These are phyloP conservation scores for Merluccius polli DNA, from an alignment of 2,797 vertebrate genomes.

Conservation along the genomic window DNA sequence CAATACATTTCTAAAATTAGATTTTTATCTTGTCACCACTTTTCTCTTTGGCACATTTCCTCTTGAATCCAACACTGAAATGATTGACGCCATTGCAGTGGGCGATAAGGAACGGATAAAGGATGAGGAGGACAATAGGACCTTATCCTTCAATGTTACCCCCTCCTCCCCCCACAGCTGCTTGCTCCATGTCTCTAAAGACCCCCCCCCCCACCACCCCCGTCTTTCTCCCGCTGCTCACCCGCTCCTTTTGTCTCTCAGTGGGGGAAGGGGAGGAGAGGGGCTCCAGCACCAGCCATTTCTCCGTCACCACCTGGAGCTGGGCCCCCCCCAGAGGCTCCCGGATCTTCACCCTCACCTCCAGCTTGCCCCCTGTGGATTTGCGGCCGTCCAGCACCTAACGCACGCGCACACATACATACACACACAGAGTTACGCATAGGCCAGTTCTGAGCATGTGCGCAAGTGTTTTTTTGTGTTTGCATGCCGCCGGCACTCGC, in stretches of 20 bases:
- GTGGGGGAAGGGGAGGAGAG: slow-evolving; percentile 62
- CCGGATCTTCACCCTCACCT: slow-evolving; percentile 82
- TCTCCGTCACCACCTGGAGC: slow-evolving; percentile 79
- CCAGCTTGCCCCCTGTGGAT: slow-evolving; percentile 83
- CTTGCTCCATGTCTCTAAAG: too few species aligned
- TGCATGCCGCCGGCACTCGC: slow-evolving; percentile 48
- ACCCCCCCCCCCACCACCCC: too few species aligned
- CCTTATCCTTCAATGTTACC: background rate
- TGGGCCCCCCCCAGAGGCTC: slow-evolving; percentile 82
- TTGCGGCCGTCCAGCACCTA: slow-evolving; percentile 87
- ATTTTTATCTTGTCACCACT: too few species aligned
- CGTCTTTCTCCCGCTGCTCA: slow-evolving; percentile 33
- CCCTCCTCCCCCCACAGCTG: too few species aligned
- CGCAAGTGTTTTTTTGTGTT: background rate
- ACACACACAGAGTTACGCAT: slow-evolving; percentile 3
- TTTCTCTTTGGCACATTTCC: too few species aligned
- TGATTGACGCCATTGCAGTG: too few species aligned
- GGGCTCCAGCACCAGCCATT: slow-evolving; percentile 83
- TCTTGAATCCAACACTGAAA: too few species aligned
- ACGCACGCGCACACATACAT: slow-evolving; percentile 11
- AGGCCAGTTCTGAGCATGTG: background rate
- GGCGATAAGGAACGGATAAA: too few species aligned
- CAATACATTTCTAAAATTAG: too few species aligned
- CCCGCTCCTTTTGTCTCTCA: slow-evolving; percentile 60
- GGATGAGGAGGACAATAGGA: background rate